These are phyloP conservation scores for Cetonia aurata DNA, from an alignment of 2,888 invertebrate species.

Conservation along the genomic window DNA sequence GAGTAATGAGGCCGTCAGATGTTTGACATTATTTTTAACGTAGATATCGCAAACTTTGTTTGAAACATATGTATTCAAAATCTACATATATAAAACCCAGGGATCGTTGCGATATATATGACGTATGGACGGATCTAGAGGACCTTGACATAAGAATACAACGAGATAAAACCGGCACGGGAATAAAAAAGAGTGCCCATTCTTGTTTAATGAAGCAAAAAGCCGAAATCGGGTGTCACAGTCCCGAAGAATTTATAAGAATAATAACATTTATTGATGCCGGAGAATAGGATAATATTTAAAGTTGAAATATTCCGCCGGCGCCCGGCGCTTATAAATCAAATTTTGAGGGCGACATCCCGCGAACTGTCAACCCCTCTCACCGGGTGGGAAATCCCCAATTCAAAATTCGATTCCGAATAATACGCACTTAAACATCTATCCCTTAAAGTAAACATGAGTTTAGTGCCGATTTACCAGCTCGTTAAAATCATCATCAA, in stretches of 20 bases:
- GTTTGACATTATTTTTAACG: too few relatives aligned
- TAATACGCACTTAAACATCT: background rate
- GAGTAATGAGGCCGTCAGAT: too few relatives aligned
- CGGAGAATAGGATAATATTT: constrained; percentile 13
- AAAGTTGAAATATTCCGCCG: constrained; percentile 25
- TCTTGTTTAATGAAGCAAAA: constrained; percentile 19
- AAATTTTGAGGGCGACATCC: constrained; percentile 18
- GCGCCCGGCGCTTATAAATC: constrained; percentile 18
- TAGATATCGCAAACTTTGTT: too few relatives aligned
- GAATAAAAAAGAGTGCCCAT: too few relatives aligned
- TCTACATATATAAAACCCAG: too few relatives aligned
- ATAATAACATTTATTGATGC: constrained; percentile 30
- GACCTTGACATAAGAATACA: too few relatives aligned
- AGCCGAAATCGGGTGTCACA: constrained; percentile 25
- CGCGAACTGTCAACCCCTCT: background rate
- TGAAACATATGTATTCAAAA: too few relatives aligned
- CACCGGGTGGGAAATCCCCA: constrained; percentile 4
- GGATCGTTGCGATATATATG: too few relatives aligned
- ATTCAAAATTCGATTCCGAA: background rate
- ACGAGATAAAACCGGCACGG: too few relatives aligned
- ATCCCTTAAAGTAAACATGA: background rate
- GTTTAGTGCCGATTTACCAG: background rate
- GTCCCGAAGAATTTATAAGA: constrained; percentile 20
- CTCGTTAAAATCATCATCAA: constrained; percentile 9
- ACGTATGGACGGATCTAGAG: too few relatives aligned